phyloP scores from a whole-genome alignment of 2,888 invertebrate species.

The Caenorhabditis macrosperma region DNA sequence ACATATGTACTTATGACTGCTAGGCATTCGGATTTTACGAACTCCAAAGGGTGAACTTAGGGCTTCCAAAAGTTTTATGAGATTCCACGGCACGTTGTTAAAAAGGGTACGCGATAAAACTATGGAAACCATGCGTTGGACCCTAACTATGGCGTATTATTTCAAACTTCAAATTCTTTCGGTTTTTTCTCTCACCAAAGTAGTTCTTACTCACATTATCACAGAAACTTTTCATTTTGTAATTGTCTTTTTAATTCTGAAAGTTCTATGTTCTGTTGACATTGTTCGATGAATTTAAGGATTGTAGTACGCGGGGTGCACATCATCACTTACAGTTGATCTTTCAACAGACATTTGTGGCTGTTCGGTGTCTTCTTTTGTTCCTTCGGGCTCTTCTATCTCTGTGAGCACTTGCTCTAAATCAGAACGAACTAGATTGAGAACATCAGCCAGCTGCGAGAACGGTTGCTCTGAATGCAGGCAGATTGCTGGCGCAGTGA shows the following conservation, averaged over 20 bases:
- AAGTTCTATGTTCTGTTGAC: background rate
- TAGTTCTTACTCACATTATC: constrained; percentile 25
- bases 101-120: constrained; percentile 35
- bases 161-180: constrained; percentile 43
- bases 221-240: background rate
- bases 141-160: constrained; percentile 43
- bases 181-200: background rate
- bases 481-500: constrained; percentile 26
- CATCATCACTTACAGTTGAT: constrained; percentile 42
- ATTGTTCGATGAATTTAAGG: background rate
- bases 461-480: constrained; percentile 55
- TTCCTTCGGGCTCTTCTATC: constrained; percentile 63
- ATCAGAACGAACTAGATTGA: constrained; percentile 69
- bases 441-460: constrained; percentile 64
- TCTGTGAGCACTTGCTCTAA: constrained; percentile 70
- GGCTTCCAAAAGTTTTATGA: constrained; percentile 30
- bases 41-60: constrained; percentile 40
- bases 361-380: constrained; percentile 3
- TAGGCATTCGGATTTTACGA: background rate
- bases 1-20: too few species aligned
- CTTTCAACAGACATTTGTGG: constrained; percentile 44
- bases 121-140: constrained; percentile 41
- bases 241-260: constrained; percentile 30
- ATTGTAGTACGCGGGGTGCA: background rate
- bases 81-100: constrained; percentile 58